These are phyloP conservation scores for Cylloceria caligata DNA, from an alignment of 2,888 invertebrate species.

Conservation along the genomic window DNA sequence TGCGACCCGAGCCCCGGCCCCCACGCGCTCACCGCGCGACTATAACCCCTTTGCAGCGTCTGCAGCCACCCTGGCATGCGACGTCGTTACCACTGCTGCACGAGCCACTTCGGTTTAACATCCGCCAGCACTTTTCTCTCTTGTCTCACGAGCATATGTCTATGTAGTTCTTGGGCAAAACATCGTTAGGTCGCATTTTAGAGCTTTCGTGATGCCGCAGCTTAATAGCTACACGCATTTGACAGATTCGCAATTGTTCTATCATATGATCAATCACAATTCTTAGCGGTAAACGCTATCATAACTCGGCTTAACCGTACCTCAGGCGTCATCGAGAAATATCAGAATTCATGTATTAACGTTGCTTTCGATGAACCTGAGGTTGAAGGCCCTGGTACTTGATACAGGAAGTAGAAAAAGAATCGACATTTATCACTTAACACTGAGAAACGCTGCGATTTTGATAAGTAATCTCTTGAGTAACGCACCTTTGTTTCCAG, in stretches of 20 bases:
- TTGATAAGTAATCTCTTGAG: no score
- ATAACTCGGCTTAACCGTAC: no score
- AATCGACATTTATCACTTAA: neutral
- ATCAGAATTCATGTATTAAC: neutral
- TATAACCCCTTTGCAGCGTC: constrained; percentile 54
- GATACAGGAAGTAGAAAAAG: neutral
- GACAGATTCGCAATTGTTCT: neutral
- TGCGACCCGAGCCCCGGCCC: constrained; percentile 22
- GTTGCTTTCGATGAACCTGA: neutral
- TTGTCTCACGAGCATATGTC: constrained; percentile 17
- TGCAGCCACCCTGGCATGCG: constrained; percentile 57
- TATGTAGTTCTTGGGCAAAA: constrained; percentile 10
- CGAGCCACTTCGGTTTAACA: constrained; percentile 36
- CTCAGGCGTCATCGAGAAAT: neutral
- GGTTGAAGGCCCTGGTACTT: neutral
- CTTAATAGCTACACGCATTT: neutral
- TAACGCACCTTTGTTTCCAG: no score
- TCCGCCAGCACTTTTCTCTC: constrained; percentile 47
- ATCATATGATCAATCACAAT: neutral
- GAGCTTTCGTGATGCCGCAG: constrained; percentile 2
- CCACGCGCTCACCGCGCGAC: constrained; percentile 35
- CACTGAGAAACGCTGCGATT: no score
- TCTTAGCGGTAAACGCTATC: neutral
- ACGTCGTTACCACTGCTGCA: constrained; percentile 34
- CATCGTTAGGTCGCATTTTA: constrained; percentile 9